Percentiles rank a stretch among this genome's conserved stretches.
These are phyloP conservation scores for Neodiprion virginianus DNA, from an alignment of 1,140 invertebrate species.

Conservation along the genomic window DNA sequence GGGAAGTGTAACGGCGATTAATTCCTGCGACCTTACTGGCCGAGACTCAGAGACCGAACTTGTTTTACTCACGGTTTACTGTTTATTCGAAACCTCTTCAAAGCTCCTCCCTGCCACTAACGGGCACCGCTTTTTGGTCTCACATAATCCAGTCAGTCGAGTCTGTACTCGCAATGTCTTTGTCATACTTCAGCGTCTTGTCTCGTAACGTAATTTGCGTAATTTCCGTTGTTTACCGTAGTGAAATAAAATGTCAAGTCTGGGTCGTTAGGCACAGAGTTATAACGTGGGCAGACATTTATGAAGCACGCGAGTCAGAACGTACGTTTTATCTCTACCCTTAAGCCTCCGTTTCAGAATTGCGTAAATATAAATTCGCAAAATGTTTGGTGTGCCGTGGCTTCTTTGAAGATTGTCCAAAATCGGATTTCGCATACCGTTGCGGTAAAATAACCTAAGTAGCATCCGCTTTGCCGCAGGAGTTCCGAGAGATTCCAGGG, in stretches of 20 bases:
- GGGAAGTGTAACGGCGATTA: too few relatives aligned
- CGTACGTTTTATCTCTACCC: too few relatives aligned
- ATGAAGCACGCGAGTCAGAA: too few relatives aligned
- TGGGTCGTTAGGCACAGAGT: neutral
- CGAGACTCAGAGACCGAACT: too few relatives aligned
- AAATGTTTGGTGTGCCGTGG: neutral
- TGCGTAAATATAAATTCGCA: neutral
- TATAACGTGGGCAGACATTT: too few relatives aligned
- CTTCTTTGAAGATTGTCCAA: neutral
- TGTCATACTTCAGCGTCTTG: neutral
- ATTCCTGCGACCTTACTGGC: too few relatives aligned
- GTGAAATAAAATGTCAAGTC: neutral
- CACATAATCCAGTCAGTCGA: too few relatives aligned
- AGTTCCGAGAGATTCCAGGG: neutral
- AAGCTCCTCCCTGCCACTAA: too few relatives aligned
- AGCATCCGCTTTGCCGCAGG: neutral
- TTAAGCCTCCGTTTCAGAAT: neutral
- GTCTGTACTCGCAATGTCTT: too few relatives aligned
- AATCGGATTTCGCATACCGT: neutral
- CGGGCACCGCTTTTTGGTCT: too few relatives aligned
- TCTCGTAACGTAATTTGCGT: neutral
- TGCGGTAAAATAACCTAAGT: neutral
- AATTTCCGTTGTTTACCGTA: conserved; percentile 5
- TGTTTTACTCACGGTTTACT: too few relatives aligned
- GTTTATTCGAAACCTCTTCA: too few relatives aligned